Evolutionary conservation across 2,888 invertebrate species (phyloP).

Genomic region (Embidobia sp.): DNA sequence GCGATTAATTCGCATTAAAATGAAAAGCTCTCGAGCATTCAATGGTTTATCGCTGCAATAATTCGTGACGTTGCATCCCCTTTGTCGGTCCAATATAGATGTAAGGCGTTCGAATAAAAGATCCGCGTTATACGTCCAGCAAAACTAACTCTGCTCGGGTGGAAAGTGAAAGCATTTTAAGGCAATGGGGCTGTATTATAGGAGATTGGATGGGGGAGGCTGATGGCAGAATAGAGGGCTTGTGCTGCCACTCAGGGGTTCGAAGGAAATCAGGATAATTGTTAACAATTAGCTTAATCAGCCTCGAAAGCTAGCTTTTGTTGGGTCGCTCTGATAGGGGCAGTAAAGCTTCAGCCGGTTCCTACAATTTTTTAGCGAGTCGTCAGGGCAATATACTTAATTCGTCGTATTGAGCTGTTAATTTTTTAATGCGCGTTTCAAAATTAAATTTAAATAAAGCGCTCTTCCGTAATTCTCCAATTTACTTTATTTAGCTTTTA

Average conservation of each 20-base stretch:
- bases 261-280: slow-evolving; percentile 81
- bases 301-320: slow-evolving; percentile 80
- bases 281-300: slow-evolving; percentile 82
- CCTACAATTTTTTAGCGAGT: slow-evolving; percentile 44
- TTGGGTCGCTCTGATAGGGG: slow-evolving; percentile 72
- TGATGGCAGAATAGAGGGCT: slow-evolving; percentile 72
- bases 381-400: slow-evolving; percentile 31
- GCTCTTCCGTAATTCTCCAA: not conserved
- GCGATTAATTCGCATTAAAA: slow-evolving; percentile 54
- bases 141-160: slow-evolving; percentile 72
- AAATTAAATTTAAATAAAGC: slow-evolving; percentile 37
- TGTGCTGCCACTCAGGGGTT: slow-evolving; percentile 73
- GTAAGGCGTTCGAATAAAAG: slow-evolving; percentile 64
- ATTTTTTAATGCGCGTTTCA: slow-evolving; percentile 43
- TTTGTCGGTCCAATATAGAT: slow-evolving; percentile 48
- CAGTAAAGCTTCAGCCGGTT: slow-evolving; percentile 54
- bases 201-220: slow-evolving; percentile 65
- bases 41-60: slow-evolving; percentile 53
- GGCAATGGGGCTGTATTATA: slow-evolving; percentile 68
- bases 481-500: too few relatives aligned
- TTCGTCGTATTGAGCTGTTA: slow-evolving; percentile 39
- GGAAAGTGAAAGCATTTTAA: slow-evolving; percentile 76
- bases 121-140: slow-evolving; percentile 61
- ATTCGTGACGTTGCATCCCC: slow-evolving; percentile 61
- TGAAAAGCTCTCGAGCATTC: slow-evolving; percentile 48